phyloP scores from a whole-genome alignment of 2,113 vertebrate species.

The Agapornis roseicollis region DNA sequence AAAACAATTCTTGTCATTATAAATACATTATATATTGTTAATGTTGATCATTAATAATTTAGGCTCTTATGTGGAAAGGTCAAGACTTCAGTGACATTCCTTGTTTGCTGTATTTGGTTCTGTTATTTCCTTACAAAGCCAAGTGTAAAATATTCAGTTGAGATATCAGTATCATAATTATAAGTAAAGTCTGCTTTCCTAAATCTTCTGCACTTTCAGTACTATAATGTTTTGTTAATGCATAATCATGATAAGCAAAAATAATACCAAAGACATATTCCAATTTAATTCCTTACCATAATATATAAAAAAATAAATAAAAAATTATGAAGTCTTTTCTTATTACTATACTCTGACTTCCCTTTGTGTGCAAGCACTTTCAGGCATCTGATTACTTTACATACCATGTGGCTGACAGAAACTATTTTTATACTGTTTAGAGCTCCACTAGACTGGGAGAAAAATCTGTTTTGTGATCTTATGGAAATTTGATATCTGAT shows the following conservation, averaged over 20 bases:
- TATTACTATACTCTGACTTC: background rate
- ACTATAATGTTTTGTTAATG: background rate
- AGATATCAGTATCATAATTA: background rate
- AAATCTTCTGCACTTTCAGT: background rate
- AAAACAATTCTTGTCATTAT: background rate
- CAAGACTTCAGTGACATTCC: background rate
- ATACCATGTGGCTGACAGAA: background rate
- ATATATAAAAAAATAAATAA: background rate
- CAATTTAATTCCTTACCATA: background rate
- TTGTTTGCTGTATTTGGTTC: background rate
- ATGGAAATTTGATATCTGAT: slow-evolving; percentile 40
- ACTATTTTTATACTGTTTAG: background rate
- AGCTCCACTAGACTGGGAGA: background rate
- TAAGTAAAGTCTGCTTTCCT: background rate
- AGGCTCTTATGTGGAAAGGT: background rate
- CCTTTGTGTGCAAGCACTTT: background rate
- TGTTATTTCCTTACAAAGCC: background rate
- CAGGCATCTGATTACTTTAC: slow-evolving; percentile 2
- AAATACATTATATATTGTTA: background rate
- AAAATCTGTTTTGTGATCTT: slow-evolving; percentile 51
- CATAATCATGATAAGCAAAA: background rate
- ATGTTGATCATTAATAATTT: background rate
- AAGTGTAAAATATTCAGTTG: background rate
- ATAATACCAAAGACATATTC: background rate
- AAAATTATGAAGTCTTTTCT: background rate